A percentile compares a stretch with the other conserved stretches of the same genome.
Conservation (phyloP, 2,888 invertebrate species). For the Dichetophora obliterata region DNA sequence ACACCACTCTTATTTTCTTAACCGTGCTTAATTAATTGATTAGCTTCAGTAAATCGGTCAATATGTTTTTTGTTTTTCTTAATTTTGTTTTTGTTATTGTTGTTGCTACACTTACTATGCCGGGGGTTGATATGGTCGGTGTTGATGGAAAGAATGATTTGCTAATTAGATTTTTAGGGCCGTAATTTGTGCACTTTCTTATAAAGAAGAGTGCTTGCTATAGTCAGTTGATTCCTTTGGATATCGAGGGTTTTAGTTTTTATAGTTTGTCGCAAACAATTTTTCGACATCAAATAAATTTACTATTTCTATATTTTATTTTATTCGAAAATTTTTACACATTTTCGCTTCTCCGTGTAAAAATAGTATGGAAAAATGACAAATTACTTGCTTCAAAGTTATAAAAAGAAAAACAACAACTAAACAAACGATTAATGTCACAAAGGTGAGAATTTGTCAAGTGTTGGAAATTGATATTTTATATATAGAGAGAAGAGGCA, state of each 20-base stretch:
- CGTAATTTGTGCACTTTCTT: slow-evolving; percentile 7
- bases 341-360: neutral
- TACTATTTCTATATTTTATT: too few relatives aligned
- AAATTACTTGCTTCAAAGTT: neutral
- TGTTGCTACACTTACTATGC: neutral
- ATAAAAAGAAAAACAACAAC: neutral
- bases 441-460: slow-evolving; percentile 38
- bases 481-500: neutral
- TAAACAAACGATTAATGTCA: slow-evolving; percentile 31
- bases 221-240: neutral
- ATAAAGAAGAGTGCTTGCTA: neutral
- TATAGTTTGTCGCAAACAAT: neutral
- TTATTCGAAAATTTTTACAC: neutral
- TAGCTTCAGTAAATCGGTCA: slow-evolving; percentile 68
- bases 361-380: slow-evolving; percentile 5
- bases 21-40: slow-evolving; percentile 65
- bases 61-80: slow-evolving; percentile 56
- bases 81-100: slow-evolving; percentile 34
- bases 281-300: too few relatives aligned
- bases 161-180: slow-evolving; percentile 64
- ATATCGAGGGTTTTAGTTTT: neutral
- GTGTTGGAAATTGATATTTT: slow-evolving; percentile 33
- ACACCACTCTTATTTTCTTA: slow-evolving; percentile 29
- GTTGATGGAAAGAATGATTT: slow-evolving; percentile 58
- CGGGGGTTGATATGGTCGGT: neutral